A percentile compares a stretch with the other conserved stretches of the same genome.
Conservation (phyloP, 2,888 invertebrate genomes). For the Calameuta idolon region DNA sequence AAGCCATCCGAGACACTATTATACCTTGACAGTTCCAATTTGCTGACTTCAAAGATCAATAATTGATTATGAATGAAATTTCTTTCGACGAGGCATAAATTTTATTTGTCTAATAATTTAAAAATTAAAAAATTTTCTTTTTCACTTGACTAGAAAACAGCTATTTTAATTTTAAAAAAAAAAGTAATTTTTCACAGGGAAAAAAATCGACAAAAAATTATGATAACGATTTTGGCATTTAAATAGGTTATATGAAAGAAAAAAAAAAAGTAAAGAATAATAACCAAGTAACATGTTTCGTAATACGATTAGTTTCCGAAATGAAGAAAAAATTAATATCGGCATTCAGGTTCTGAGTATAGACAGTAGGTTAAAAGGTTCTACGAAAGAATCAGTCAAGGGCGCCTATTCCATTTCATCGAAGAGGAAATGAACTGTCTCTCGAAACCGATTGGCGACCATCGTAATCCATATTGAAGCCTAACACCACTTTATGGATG, state of each 20-base stretch:
- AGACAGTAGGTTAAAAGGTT: not conserved
- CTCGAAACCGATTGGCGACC: not conserved
- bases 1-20: not conserved
- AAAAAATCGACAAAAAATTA: not conserved
- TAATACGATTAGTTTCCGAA: not conserved
- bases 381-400: not conserved
- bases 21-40: not conserved
- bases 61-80: not conserved
- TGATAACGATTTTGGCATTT: too few species aligned
- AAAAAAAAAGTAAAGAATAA: not conserved
- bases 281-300: not conserved
- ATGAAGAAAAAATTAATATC: not conserved
- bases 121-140: not conserved
- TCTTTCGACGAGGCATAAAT: not conserved
- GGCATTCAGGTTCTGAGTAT: not conserved
- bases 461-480: not conserved
- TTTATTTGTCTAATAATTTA: not conserved
- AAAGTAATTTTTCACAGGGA: not conserved
- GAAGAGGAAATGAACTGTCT: conserved; percentile 1
- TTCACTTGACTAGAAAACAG: not conserved
- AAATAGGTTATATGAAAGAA: too few species aligned
- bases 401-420: not conserved
- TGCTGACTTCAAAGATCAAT: not conserved
- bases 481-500: not conserved
- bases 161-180: not conserved